These are phyloP conservation scores for Drosophila auraria DNA, from an alignment of 1,140 invertebrate species.

Conservation along the genomic window DNA sequence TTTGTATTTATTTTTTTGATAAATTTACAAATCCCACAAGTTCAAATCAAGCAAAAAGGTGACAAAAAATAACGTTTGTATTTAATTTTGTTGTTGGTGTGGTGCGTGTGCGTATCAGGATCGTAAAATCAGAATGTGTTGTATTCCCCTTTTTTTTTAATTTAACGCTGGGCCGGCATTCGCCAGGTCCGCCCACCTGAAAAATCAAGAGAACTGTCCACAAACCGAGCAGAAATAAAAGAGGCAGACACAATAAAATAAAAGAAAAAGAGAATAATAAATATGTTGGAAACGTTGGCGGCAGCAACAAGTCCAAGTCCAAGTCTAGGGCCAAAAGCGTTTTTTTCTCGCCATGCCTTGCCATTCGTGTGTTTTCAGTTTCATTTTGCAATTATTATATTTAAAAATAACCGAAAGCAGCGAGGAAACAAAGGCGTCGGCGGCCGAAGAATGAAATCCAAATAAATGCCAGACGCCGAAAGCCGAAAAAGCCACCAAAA, in stretches of 20 bases:
- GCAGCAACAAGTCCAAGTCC: conserved; percentile 69
- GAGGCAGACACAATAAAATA: conserved; percentile 20
- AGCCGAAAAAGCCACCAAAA: conserved; percentile 46
- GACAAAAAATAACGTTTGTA: conserved; percentile 45
- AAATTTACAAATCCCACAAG: conserved; percentile 18
- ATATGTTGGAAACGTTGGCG: conserved; percentile 58
- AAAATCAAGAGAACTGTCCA: conserved; percentile 30
- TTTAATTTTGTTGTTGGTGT: conserved; percentile 12
- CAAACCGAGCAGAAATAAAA: conserved; percentile 32
- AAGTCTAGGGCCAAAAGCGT: conserved; percentile 63
- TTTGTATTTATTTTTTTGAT: conserved; percentile 30
- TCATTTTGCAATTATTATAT: conserved; percentile 62
- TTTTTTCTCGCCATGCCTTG: conserved; percentile 16
- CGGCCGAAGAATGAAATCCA: conserved; percentile 54
- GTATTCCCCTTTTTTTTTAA: conserved; percentile 16
- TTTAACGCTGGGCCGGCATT: conserved; percentile 50
- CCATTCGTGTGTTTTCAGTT: conserved; percentile 54
- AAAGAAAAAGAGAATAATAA: conserved; percentile 34
- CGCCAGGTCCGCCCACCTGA: conserved; percentile 70
- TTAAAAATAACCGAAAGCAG: conserved; percentile 52
- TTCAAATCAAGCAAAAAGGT: conserved; percentile 47
- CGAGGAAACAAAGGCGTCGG: conserved; percentile 34
- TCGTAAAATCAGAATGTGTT: conserved; percentile 43
- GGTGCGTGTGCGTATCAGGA: conserved; percentile 68
- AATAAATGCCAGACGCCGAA: conserved; percentile 65